Evolutionary conservation across 2,888 invertebrate genomes (phyloP).

Genomic region (Apeira syringaria): DNA sequence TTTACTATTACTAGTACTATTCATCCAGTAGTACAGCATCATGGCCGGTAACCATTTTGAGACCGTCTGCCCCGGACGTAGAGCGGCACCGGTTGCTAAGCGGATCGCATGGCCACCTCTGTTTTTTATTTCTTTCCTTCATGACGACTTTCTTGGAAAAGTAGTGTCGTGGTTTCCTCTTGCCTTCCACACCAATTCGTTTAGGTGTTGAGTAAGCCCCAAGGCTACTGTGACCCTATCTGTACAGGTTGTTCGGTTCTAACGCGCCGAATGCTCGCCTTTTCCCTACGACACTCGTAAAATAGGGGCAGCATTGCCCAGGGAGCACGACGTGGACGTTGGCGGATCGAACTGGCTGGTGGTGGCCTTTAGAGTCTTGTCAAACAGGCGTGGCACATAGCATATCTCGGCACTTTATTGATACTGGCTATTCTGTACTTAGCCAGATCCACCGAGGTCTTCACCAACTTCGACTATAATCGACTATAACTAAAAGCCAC

Average conservation of each 20-base stretch:
- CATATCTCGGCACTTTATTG: neutral
- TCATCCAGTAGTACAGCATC: too few species aligned
- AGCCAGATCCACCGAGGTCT: neutral
- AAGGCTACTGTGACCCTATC: neutral
- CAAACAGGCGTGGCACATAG: neutral
- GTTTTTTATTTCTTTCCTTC: too few species aligned
- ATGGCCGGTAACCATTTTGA: too few species aligned
- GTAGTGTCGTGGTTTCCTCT: too few species aligned
- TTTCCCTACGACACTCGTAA: neutral
- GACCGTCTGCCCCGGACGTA: too few species aligned
- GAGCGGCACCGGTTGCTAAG: too few species aligned
- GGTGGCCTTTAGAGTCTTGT: neutral
- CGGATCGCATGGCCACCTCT: too few species aligned
- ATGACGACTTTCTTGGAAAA: too few species aligned
- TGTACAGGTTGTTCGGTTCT: neutral
- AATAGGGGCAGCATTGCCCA: neutral
- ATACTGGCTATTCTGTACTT: neutral
- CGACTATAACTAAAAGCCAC: too few species aligned
- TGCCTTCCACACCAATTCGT: too few species aligned
- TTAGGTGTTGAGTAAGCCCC: too few species aligned
- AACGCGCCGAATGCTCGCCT: neutral
- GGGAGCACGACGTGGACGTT: neutral
- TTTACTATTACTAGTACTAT: too few species aligned
- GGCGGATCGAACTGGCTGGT: neutral
- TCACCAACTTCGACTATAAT: neutral